A percentile compares a stretch with the other conserved stretches of the same genome.
These are phyloP conservation scores for Geodia barretti DNA, from an alignment of 37 sponge, comb jelly and placozoan genomes.

Conservation along the genomic window DNA sequence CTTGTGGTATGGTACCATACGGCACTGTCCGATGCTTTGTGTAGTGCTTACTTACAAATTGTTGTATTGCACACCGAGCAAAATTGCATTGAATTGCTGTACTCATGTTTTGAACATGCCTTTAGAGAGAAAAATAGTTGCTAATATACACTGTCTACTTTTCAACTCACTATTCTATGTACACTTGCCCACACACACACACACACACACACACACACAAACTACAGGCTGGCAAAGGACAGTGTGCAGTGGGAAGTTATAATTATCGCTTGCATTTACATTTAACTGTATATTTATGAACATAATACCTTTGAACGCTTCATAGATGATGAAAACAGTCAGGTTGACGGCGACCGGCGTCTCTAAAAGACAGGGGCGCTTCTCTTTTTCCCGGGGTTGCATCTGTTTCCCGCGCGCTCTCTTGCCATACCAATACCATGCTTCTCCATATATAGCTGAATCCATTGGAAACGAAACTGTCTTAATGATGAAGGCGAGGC, in stretches of 20 bases:
- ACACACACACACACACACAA: not conserved
- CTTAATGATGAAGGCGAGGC: no score
- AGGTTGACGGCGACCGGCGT: no score
- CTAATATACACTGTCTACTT: not conserved
- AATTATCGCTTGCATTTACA: no score
- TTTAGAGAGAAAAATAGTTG: not conserved
- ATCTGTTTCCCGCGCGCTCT: no score
- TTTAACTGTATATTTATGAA: no score
- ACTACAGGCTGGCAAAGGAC: not conserved
- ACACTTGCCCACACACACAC: not conserved
- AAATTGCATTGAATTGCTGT: not conserved
- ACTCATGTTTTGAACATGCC: not conserved
- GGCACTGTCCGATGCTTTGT: not conserved
- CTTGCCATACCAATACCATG: no score
- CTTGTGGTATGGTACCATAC: not conserved
- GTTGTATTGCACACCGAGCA: slow-evolving; percentile 1
- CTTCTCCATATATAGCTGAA: no score
- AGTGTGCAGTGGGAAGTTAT: not conserved
- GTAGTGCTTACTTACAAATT: not conserved
- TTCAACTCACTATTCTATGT: not conserved
- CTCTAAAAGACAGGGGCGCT: no score
- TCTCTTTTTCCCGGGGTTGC: no score
- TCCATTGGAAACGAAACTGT: no score
- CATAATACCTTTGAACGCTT: no score
- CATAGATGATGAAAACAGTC: no score